Conservation (phyloP, 2,888 invertebrate species). For the Cinara cedri region DNA sequence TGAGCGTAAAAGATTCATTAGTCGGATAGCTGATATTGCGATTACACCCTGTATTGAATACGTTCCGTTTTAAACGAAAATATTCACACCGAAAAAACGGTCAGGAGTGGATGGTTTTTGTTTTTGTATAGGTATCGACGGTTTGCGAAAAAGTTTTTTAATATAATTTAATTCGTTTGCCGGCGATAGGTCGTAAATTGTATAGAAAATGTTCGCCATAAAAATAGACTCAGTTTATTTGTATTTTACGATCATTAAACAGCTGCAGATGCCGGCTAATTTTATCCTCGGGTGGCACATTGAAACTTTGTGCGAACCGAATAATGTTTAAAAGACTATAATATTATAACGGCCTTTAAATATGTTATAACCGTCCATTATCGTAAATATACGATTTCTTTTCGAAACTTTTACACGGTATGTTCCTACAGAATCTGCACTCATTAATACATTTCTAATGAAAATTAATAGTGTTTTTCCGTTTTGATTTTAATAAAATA, state of each 20-base stretch:
- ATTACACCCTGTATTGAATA: no score
- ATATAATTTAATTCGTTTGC: conserved; percentile 32
- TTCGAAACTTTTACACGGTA: background rate
- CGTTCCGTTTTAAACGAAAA: background rate
- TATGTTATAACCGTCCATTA: background rate
- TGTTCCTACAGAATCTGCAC: no score
- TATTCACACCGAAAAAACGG: conserved; percentile 2
- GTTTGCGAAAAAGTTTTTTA: conserved; percentile 40
- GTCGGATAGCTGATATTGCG: no score
- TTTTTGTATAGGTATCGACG: background rate
- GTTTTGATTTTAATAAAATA: no score
- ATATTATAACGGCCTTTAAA: background rate
- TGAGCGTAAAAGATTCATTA: no score
- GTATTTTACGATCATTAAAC: background rate
- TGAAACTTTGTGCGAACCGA: conserved; percentile 12
- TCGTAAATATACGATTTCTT: conserved; percentile 1
- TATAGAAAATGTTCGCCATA: background rate
- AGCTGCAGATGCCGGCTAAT: conserved; percentile 32
- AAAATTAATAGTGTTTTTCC: no score
- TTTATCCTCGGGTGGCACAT: background rate
- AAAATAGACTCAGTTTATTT: conserved; percentile 26
- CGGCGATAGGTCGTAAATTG: conserved; percentile 21
- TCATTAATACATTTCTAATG: conserved; percentile 3
- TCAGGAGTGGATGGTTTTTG: background rate
- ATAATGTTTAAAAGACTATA: conserved; percentile 19